Conservation (phyloP, 2,888 invertebrate species). For the Dolichomitus sp. region DNA sequence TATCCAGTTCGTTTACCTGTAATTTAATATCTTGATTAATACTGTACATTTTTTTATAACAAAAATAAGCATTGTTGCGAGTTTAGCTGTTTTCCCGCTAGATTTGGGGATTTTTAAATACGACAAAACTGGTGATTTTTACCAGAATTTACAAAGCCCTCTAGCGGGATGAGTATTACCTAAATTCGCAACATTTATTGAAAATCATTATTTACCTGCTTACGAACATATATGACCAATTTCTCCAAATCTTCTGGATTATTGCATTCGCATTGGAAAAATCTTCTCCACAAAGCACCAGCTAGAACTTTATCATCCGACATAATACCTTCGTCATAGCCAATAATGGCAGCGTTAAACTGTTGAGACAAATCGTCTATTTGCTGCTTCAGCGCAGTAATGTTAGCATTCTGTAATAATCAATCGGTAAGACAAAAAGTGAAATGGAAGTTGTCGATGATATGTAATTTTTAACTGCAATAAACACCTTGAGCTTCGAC, state of each 20-base stretch:
- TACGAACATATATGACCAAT: conserved; percentile 92
- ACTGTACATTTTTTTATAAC: neutral
- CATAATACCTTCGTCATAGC: conserved; percentile 95
- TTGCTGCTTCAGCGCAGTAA: conserved; percentile 89
- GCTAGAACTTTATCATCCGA: conserved; percentile 93
- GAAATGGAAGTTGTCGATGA: neutral
- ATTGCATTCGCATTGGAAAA: conserved; percentile 90
- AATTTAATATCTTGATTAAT: conserved; percentile 42
- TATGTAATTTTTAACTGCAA: neutral
- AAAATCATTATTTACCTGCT: conserved; percentile 88
- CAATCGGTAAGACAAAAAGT: conserved; percentile 7
- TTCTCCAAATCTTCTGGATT: conserved; percentile 90
- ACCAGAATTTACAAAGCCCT: too few relatives aligned
- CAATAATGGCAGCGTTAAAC: conserved; percentile 94
- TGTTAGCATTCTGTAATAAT: conserved; percentile 88
- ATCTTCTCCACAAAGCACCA: conserved; percentile 94
- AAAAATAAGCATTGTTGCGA: neutral
- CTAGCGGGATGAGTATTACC: too few relatives aligned
- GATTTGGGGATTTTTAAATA: too few relatives aligned
- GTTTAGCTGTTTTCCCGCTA: too few relatives aligned
- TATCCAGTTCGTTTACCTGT: conserved; percentile 74
- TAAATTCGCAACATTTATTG: neutral
- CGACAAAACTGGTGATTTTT: too few relatives aligned
- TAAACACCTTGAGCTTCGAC: conserved; percentile 88
- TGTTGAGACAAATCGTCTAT: conserved; percentile 91